Base-by-base conservation (phyloP, 2,797 vertebrate genomes). In the Poecilia wingei region DNA sequence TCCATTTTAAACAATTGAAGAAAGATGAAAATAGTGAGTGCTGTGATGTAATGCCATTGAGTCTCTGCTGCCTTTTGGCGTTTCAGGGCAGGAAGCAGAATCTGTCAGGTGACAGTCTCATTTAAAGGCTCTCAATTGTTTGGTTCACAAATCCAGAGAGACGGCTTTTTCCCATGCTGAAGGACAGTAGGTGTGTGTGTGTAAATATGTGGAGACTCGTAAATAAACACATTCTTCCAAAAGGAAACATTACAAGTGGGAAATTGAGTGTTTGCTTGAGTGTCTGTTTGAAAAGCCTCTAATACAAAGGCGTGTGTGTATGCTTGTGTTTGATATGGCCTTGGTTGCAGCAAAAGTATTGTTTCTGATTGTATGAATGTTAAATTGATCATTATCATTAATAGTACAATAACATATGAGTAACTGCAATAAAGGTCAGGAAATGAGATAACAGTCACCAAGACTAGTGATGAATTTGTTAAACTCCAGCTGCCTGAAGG, bases 201-300 rank as follows among this genome's bases (percentile, higher is more conserved):
- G 41, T 76, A 31, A 73, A 73, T 0, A 6, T 10, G 64, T n/a
- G 41, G 31, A 47, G 46, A 75, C 68, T 72, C 78, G 79, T 80
- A 72, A 71, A 84, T 76, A 81, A 73, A 88, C 74, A 81, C 83
- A 91, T 95, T 46, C 14, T 66, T 73, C 16, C n/a, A 74, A 43
- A 53, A 28, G 36, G 78, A 69, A 39, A 57, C 92, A 88, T 94
- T 91, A 87, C 79, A 75, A 22, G 70, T 82, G 88, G 93, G 91
- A 95, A 94, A 93, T 79, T 22, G 77, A 87, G 77, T 87, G 84
- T 94, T 93, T 73, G 82, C 71, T 85, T 87, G 76, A 82, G 72
- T 89, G 83, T 84, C 73, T 86, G 73, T 88, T 82, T 87, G 55
- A 82, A 81, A 64, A 76, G 85, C 75, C 82, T 86, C 77, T 82